Conservation (phyloP, 1,140 invertebrate species). For the Drosophila fuyamai region DNA sequence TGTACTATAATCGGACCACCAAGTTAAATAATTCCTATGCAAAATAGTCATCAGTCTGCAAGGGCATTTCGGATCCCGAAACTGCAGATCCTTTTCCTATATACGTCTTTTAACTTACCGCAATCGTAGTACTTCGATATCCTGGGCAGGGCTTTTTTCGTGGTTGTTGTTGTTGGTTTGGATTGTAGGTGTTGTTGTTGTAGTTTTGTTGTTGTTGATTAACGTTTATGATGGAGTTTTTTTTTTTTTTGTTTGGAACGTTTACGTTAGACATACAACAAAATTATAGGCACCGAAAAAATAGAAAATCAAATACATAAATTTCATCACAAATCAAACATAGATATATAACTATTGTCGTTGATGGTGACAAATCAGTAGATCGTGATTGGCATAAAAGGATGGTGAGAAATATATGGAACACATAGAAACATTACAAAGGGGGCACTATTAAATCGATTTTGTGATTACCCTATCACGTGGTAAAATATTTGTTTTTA, state of each 20-base stretch:
- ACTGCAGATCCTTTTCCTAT: neutral
- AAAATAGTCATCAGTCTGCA: constrained; percentile 18
- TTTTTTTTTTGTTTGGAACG: constrained; percentile 40
- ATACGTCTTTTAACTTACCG: constrained; percentile 86
- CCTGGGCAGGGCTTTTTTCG: constrained; percentile 87
- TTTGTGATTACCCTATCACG: constrained; percentile 4
- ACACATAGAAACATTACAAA: constrained; percentile 4
- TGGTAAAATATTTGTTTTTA: neutral
- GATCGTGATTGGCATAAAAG: constrained; percentile 20
- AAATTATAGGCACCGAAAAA: constrained; percentile 72
- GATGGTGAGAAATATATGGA: neutral
- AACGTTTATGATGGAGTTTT: constrained; percentile 60
- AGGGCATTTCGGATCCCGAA: constrained; percentile 9
- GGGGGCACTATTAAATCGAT: neutral
- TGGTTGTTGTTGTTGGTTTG: constrained; percentile 46
- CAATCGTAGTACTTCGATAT: constrained; percentile 88
- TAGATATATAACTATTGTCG: constrained; percentile 28
- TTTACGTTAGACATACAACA: constrained; percentile 65
- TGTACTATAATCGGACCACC: neutral
- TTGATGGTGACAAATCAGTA: constrained; percentile 16
- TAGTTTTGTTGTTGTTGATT: constrained; percentile 60
- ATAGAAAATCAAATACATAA: constrained; percentile 76
- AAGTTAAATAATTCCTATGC: neutral
- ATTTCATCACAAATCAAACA: constrained; percentile 56
- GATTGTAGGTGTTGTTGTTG: constrained; percentile 57